Conservation (phyloP, 2,888 invertebrate genomes). For the Lomographa bimaculata region DNA sequence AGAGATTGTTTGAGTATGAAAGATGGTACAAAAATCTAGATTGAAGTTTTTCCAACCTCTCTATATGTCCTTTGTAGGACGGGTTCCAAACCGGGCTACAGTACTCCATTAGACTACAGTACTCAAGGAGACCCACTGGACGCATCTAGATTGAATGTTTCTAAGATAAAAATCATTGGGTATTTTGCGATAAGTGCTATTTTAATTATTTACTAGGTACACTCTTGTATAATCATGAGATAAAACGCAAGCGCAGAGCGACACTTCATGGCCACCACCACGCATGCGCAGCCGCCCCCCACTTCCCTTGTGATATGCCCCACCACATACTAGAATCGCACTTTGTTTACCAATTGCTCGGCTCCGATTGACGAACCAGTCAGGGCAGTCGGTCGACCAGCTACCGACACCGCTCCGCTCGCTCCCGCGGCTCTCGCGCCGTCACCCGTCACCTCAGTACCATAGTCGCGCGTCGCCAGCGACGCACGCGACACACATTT, state of each 20-base stretch:
- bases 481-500: slow-evolving; percentile 71
- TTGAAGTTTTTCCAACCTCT: too few relatives aligned
- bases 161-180: too few relatives aligned
- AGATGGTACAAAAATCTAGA: too few relatives aligned
- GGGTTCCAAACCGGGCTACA: too few relatives aligned
- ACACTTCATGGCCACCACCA: slow-evolving; percentile 85
- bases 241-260: slow-evolving; percentile 91
- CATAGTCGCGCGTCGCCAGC: slow-evolving; percentile 71
- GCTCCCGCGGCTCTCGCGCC: slow-evolving; percentile 77
- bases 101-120: too few relatives aligned
- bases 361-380: slow-evolving; percentile 75
- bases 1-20: too few relatives aligned
- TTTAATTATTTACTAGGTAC: too few relatives aligned
- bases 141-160: too few relatives aligned
- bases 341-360: slow-evolving; percentile 76
- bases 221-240: slow-evolving; percentile 3
- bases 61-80: too few relatives aligned
- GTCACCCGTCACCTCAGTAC: slow-evolving; percentile 49
- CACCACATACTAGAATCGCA: slow-evolving; percentile 59
- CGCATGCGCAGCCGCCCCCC: slow-evolving; percentile 85
- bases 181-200: too few relatives aligned
- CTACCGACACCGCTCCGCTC: slow-evolving; percentile 92
- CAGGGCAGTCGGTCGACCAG: slow-evolving; percentile 66
- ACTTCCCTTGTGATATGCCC: slow-evolving; percentile 86
- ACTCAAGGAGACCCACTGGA: too few relatives aligned